Percentiles rank a stretch among this genome's conserved stretches.
Conservation (phyloP, 1,140 invertebrate species). For the Magallana angulata region DNA sequence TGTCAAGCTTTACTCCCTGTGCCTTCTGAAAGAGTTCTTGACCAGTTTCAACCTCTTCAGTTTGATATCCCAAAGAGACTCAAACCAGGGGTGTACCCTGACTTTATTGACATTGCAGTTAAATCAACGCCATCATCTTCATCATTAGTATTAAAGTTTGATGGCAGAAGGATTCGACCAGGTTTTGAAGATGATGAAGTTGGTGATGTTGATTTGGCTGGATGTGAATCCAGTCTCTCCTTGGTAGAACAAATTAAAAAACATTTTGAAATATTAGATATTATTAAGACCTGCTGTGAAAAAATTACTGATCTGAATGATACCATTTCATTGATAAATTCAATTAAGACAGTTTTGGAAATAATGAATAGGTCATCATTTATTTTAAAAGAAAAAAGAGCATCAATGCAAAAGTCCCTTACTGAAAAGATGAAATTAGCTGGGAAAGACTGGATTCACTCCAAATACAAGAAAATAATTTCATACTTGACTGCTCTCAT, state of each 20-base stretch:
- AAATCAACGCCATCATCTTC: not conserved
- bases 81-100: not conserved
- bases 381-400: not conserved
- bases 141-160: not conserved
- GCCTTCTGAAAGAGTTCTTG: not conserved
- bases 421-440: not conserved
- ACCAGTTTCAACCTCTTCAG: constrained; percentile 12
- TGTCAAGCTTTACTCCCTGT: constrained; percentile 7
- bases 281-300: not conserved
- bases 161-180: constrained; percentile 7
- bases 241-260: not conserved
- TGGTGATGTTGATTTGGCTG: constrained; percentile 1
- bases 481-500: not conserved
- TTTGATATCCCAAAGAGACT: constrained; percentile 18
- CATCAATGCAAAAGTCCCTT: not conserved
- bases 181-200: constrained; percentile 17
- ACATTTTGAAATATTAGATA: not conserved
- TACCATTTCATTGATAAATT: not conserved
- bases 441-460: constrained; percentile 9
- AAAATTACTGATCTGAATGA: not conserved
- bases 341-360: not conserved
- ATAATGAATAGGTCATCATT: constrained; percentile 4
- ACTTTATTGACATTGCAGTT: constrained; percentile 16
- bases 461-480: not conserved
- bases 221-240: constrained; percentile 19